Conservation (phyloP, 2,113 vertebrate species). For the Verasper variegatus region DNA sequence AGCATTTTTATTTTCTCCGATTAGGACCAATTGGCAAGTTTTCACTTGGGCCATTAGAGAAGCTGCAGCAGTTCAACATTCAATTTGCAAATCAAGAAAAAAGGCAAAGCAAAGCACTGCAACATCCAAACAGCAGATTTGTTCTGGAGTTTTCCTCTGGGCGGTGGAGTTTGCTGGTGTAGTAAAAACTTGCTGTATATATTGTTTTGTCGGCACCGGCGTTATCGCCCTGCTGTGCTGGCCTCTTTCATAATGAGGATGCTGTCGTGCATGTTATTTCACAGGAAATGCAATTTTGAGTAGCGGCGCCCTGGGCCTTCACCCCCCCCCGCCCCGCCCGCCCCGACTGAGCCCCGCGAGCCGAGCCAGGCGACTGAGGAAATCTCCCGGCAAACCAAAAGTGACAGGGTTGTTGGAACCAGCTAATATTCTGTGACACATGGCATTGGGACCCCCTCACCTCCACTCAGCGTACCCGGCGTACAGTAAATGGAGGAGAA, state of each 20-base stretch:
- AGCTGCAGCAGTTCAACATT: background rate
- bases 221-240: constrained; percentile 28
- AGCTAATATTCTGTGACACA: constrained; percentile 77
- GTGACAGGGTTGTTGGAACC: constrained; percentile 73
- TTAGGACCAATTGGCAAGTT: background rate
- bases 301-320: constrained; percentile 49
- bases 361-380: constrained; percentile 47
- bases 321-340: constrained; percentile 15
- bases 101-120: background rate
- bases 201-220: constrained; percentile 10
- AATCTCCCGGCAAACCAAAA: constrained; percentile 71
- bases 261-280: constrained; percentile 68
- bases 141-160: constrained; percentile 27
- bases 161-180: constrained; percentile 20
- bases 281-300: constrained; percentile 75
- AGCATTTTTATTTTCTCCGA: background rate
- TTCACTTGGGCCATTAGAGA: background rate
- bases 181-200: constrained; percentile 49
- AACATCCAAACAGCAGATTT: background rate
- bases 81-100: background rate
- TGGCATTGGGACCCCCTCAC: constrained; percentile 76
- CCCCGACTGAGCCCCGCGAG: no score
- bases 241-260: constrained; percentile 64
- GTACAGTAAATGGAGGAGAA: constrained; percentile 67
- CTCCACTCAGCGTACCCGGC: constrained; percentile 70